Base-by-base conservation (phyloP, 2,888 invertebrate species). In the Catocala nupta region DNA sequence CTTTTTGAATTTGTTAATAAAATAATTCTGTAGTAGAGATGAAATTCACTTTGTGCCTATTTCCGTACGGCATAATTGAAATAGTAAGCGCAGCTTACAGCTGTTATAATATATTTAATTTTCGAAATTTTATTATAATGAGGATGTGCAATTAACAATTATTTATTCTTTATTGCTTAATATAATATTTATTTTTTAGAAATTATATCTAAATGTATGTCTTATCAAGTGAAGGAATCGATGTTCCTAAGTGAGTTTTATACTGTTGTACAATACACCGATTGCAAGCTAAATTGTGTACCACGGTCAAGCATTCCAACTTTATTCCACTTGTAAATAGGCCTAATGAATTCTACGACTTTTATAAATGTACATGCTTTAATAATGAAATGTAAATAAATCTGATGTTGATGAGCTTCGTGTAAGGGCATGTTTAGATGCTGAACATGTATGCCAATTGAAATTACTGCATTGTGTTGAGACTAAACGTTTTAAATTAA, bases 251-350 rank as follows among this genome's bases (percentile, higher is more conserved):
- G 85, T 85, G 80, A 85, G 82, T 86, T 87, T 84, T 87, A 77
- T 71, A 90, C 84, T 82, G 81, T 87, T 87, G 89, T 90, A 90
- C 85, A 85, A 88, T 87, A 87, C 84, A 87, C 85, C 79, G 78
- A 82, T 84, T 76, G 84, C 88, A 83, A 88, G 80, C 87, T 85
- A 85, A 85, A 88, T 88, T 83, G 85, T 89, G 86, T 89, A 88
- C 83, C 84, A 83, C 86, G 88, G 90, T 86, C 83, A 92, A 90
- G 92, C 93, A 94, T 94, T 94, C 93, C 93, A 94, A 90, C 86
- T 89, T 82, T 89, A 92, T 93, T 93, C 93, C 93, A 93, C 88
- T 90, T 94, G 93, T 94, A 93, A 90, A 93, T 94, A 93, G 92
- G 93, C 93, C 93, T 93, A 92, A 91, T 86, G 84, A 83, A 90